Evolutionary conservation across 2,888 invertebrate genomes (phyloP).

Genomic region (Drosophila ochracea): DNA sequence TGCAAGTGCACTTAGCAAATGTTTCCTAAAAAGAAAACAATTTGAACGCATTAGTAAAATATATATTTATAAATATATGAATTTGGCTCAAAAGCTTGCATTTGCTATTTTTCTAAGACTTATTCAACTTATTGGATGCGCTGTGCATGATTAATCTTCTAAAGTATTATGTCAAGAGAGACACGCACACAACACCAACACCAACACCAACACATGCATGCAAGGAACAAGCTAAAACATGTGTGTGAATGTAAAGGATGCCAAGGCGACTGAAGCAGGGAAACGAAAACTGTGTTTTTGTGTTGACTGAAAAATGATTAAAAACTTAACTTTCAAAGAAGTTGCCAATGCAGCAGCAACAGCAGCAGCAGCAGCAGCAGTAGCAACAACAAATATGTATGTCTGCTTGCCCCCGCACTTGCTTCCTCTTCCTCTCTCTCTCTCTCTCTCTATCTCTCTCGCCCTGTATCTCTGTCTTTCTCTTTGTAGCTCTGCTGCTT

Average conservation of each 20-base stretch:
- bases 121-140: conserved; percentile 59
- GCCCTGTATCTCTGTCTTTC: not conserved
- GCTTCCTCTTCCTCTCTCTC: not conserved
- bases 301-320: conserved; percentile 71
- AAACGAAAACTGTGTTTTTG: conserved; percentile 33
- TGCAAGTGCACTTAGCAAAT: too few species aligned
- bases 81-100: not conserved
- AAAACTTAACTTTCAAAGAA: conserved; percentile 72
- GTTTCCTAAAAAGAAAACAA: too few species aligned
- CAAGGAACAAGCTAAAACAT: not conserved
- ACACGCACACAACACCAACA: conserved; percentile 9
- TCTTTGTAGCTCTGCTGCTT: not conserved
- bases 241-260: conserved; percentile 21
- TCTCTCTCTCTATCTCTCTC: not conserved
- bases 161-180: conserved; percentile 33
- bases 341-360: conserved; percentile 47
- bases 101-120: conserved; percentile 35
- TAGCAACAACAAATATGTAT: conserved; percentile 8
- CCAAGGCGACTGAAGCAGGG: conserved; percentile 19
- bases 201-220: not conserved
- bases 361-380: conserved; percentile 13
- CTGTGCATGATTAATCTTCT: conserved; percentile 67
- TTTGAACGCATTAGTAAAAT: not conserved
- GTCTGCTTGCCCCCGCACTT: not conserved
- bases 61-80: not conserved